Base-by-base conservation (phyloP, 2,797 vertebrate species). In the Hypotaenidia philippensis region DNA sequence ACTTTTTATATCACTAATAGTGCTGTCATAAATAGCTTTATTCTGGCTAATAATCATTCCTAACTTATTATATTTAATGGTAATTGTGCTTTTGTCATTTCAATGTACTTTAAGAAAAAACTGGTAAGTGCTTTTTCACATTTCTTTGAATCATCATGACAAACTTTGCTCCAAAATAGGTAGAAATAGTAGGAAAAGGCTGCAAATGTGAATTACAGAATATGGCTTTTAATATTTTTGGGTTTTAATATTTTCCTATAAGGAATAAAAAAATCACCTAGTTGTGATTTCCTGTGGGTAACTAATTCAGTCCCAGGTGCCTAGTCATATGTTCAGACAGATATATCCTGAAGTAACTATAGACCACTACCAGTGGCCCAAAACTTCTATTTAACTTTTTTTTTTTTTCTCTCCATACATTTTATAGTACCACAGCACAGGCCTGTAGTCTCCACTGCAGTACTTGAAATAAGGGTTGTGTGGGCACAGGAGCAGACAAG, bases 251-350 rank as follows among this genome's bases (percentile, higher is more conserved):
- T 23, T 94, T 83, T 88, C 23, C 22, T 65, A 10, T 34, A 78
- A 76, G 61, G 50, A 87, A 47, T 77, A 75, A 93, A 81, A 90
- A 90, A 61, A 19, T 64, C 31, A 55, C 10, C 69, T 34, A 47
- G 25, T 45, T 80, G 49, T 52, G n/a, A 10, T 87, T 94, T 90
- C 22, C 6, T 66, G 55, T 61, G 36, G 45, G 64, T 87, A 87
- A 64, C 56, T 87, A 74, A 86, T 89, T 90, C 14, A 21, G 34
- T 70, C 49, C 47, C 61, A 63, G 44, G 49, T 83, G 29, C 57
- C 47, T 88, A 78, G n/a, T 94, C 34, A 55, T 69, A 88, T n/a
- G 32, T 86, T 78, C 53, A 82, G 47, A 61, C 17, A 34, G 83
- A 86, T 12, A 71, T 63, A 36, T 83, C 72, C 57, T 66, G 44